Base-by-base conservation (phyloP, 2,113 vertebrate genomes). In the Carettochelys insculpta region DNA sequence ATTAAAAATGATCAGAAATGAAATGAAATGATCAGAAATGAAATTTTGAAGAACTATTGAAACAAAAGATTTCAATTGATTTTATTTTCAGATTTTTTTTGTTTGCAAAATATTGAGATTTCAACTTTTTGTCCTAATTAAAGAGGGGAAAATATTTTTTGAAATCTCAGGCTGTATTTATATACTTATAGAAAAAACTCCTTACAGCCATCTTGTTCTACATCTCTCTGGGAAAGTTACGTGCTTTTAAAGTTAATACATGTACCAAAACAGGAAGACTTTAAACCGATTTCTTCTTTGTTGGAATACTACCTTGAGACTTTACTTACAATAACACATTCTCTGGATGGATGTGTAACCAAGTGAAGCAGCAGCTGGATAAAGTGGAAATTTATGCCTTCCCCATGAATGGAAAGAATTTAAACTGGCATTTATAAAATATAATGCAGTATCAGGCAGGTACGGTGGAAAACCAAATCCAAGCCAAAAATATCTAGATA, bases 341-440 rank as follows among this genome's bases (percentile, higher is more conserved):
- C 50, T 90, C 85, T 92, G 91, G 77, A 47, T 88, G 73, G 77
- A 84, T 0, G 0, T 89, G 61, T 85, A 94, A 88, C 47, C 78
- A 94, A 95, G 53, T 80, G 51, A 90, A 95, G 43, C 38, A 94
- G 82, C 85, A 95, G 65, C 61, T 90, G 92, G 82, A 86, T 47
- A 65, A 93, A 92, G 31, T 53, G 50, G 65, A 85, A 91, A 86
- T 34, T 65, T 87, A 93, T 77, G 75, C 34, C 68, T 93, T 95
- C 65, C 87, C 92, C 43, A 77, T 85, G 87, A 91, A 93, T 54
- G 88, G 91, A 96, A 96, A 92, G 71, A 92, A 95, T 95, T 96
- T 83, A 92, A 92, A 92, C 85, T 73, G 90, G 76, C 92, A 95
- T 96, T 94, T 91, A 6, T 84, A 88, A 92, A 90, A 80, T 90